phyloP scores from a whole-genome alignment of 2,797 vertebrate genomes.

The Megaceryle alcyon region DNA sequence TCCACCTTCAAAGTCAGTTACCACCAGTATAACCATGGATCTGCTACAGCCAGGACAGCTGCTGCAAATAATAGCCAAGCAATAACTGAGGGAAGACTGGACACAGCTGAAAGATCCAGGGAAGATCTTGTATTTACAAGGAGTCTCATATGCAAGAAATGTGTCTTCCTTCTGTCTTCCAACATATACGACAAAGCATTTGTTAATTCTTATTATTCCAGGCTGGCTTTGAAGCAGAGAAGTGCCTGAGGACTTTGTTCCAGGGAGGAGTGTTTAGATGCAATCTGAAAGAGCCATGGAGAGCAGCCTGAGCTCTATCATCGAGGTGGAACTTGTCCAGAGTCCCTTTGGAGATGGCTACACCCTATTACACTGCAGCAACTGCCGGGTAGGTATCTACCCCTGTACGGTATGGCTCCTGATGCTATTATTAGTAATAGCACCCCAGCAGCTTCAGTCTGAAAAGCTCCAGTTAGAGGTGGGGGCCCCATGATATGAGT shows the following conservation, averaged over 20 bases:
- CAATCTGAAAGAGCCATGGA: constrained; percentile 51
- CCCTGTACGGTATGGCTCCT: background rate
- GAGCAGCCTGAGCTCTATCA: constrained; percentile 59
- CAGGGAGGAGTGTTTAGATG: constrained; percentile 68
- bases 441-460: constrained; percentile 23
- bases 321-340: constrained; percentile 58
- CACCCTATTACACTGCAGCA: background rate
- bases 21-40: background rate
- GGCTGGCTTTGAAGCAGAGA: constrained; percentile 53
- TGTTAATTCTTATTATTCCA: constrained; percentile 54
- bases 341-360: constrained; percentile 58
- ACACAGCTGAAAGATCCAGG: background rate
- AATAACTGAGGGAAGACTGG: background rate
- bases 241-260: constrained; percentile 70
- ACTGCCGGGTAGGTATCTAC: constrained; percentile 1
- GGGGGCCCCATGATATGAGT: constrained; percentile 40
- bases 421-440: constrained; percentile 65
- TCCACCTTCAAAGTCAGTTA: background rate
- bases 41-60: background rate
- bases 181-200: background rate
- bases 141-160: background rate
- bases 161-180: background rate
- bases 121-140: background rate
- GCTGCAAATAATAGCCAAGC: background rate
- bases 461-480: constrained; percentile 51